phyloP scores from a whole-genome alignment of 2,797 vertebrate genomes.

The Girardinus metallicus region DNA sequence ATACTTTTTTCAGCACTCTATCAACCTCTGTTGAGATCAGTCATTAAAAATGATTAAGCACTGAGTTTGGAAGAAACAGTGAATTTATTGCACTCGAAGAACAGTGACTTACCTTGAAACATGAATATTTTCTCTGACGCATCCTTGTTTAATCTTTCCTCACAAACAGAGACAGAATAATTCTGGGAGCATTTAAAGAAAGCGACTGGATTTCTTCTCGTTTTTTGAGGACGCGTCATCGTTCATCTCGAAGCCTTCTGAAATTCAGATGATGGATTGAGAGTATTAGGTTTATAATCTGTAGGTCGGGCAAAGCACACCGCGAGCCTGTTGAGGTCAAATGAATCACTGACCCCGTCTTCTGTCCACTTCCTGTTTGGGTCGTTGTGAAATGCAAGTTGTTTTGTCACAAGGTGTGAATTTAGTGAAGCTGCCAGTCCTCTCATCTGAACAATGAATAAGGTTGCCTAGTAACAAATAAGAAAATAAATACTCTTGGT shows the following conservation, averaged over 20 bases:
- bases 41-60: not conserved
- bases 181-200: not conserved
- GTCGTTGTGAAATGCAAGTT: not conserved
- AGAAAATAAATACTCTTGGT: not conserved
- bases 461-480: not conserved
- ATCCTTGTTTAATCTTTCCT: not conserved
- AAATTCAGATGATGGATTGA: not conserved
- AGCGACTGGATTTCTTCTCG: not conserved
- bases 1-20: not conserved
- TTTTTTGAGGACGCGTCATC: not conserved
- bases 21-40: not conserved
- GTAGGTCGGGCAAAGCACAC: not conserved
- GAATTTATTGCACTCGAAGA: not conserved
- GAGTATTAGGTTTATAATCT: not conserved
- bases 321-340: not conserved
- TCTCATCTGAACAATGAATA: not conserved
- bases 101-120: not conserved
- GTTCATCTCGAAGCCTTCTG: not conserved
- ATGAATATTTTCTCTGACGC: not conserved
- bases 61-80: not conserved
- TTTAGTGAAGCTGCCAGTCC: not conserved
- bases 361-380: not conserved
- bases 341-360: not conserved
- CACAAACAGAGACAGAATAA: not conserved
- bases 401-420: not conserved